Evolutionary conservation across 2,113 vertebrate genomes (phyloP).

Genomic region (Apistogramma diplotaenia): DNA sequence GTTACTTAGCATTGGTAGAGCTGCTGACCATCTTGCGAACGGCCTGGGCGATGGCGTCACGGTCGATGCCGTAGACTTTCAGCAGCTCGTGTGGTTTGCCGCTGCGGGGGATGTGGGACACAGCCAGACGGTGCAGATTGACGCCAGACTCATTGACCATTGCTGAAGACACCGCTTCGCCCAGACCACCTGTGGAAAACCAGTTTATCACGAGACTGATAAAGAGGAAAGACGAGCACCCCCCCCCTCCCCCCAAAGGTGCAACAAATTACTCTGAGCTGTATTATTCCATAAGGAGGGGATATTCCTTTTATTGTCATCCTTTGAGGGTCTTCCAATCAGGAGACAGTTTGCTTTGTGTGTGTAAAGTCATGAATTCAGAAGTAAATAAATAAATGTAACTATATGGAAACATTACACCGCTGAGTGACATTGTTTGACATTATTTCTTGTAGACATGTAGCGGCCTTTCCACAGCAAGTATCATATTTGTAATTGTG

Average conservation of each 20-base stretch:
- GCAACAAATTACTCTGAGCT: too few species aligned
- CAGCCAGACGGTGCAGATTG: conserved; percentile 83
- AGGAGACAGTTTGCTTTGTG: too few species aligned
- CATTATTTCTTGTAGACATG: neutral
- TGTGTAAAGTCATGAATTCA: neutral
- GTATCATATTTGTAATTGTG: neutral
- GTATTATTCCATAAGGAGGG: neutral
- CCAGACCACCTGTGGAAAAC: conserved; percentile 83
- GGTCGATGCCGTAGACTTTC: conserved; percentile 91
- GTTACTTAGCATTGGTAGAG: conserved; percentile 84
- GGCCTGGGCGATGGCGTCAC: conserved; percentile 84
- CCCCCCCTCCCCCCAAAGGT: neutral
- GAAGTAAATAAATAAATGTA: neutral
- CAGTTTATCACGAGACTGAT: neutral
- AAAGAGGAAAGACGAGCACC: neutral
- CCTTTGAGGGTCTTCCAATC: too few species aligned
- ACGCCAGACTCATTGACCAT: conserved; percentile 83
- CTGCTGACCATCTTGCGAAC: conserved; percentile 83
- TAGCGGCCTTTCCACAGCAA: neutral
- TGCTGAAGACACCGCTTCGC: conserved; percentile 84
- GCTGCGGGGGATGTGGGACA: conserved; percentile 84
- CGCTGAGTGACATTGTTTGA: neutral
- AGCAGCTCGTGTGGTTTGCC: conserved; percentile 90
- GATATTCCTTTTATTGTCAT: neutral
- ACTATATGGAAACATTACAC: neutral